Evolutionary conservation across 2,113 vertebrate genomes (phyloP).

Genomic region (Mustelus asterias): DNA sequence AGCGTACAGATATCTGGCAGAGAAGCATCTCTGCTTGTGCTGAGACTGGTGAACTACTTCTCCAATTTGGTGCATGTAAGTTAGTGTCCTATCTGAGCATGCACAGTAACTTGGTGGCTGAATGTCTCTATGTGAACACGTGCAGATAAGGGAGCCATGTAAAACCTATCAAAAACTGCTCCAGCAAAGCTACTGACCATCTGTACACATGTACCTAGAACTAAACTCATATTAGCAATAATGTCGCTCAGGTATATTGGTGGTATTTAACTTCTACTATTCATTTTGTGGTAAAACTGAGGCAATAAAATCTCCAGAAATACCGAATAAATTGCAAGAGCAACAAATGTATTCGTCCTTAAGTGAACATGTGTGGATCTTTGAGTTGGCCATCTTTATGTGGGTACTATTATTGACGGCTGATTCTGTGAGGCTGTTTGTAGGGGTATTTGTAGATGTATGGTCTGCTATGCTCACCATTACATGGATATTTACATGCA

Average conservation of each 20-base stretch:
- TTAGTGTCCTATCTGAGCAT: neutral
- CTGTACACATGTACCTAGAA: neutral
- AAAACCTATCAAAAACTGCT: neutral
- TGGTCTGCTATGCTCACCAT: slow-evolving; percentile 11
- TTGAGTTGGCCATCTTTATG: neutral
- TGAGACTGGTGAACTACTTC: neutral
- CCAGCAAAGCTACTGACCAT: neutral
- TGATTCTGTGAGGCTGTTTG: neutral
- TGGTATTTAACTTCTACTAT: neutral
- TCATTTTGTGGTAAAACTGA: neutral
- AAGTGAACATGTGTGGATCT: neutral
- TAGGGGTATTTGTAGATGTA: slow-evolving; percentile 5
- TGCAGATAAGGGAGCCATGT: neutral
- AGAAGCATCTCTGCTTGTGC: neutral
- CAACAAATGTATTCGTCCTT: neutral
- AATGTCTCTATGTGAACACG: neutral
- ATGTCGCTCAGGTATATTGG: neutral
- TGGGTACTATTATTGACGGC: neutral
- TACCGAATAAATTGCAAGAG: slow-evolving; percentile 20
- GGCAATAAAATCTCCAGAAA: neutral
- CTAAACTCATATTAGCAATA: neutral
- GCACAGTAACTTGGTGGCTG: neutral
- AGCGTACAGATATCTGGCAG: neutral
- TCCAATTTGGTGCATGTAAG: neutral
- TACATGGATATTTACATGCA: slow-evolving; percentile 25